Evolutionary conservation across 2,888 invertebrate genomes (phyloP).

Genomic region (Pharmacophagus antenor): DNA sequence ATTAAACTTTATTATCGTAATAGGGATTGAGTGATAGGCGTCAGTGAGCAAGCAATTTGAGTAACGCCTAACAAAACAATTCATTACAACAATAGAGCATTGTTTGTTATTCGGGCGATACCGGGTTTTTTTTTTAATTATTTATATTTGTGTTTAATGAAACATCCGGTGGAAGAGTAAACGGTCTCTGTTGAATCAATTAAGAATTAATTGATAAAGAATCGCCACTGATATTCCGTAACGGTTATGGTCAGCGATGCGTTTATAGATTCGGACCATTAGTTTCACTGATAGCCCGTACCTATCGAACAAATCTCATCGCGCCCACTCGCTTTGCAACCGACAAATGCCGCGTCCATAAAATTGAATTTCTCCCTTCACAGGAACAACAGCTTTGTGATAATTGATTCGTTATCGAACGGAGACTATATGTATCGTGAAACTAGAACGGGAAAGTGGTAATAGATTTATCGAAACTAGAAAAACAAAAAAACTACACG

Average conservation of each 20-base stretch:
- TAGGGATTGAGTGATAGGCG: slow-evolving; percentile 68
- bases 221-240: slow-evolving; percentile 36
- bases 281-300: slow-evolving; percentile 23
- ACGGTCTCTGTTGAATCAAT: slow-evolving; percentile 38
- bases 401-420: slow-evolving; percentile 26
- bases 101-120: slow-evolving; percentile 64
- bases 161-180: slow-evolving; percentile 53
- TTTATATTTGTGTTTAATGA: slow-evolving; percentile 45
- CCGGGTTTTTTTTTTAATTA: slow-evolving; percentile 55
- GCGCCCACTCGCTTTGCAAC: slow-evolving; percentile 33
- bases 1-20: slow-evolving; percentile 22
- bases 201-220: slow-evolving; percentile 35
- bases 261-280: slow-evolving; percentile 31
- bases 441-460: slow-evolving; percentile 29
- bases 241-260: slow-evolving; percentile 36
- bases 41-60: slow-evolving; percentile 63
- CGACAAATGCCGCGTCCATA: slow-evolving; percentile 31
- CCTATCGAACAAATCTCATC: slow-evolving; percentile 33
- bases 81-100: slow-evolving; percentile 70
- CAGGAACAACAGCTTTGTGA: slow-evolving; percentile 29
- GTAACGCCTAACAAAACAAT: slow-evolving; percentile 65
- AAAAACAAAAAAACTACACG: neutral
- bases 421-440: slow-evolving; percentile 21
- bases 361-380: slow-evolving; percentile 32
- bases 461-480: slow-evolving; percentile 22